phyloP scores from a whole-genome alignment of 2,113 vertebrate genomes.

The Xiphorhynchus elegans region DNA sequence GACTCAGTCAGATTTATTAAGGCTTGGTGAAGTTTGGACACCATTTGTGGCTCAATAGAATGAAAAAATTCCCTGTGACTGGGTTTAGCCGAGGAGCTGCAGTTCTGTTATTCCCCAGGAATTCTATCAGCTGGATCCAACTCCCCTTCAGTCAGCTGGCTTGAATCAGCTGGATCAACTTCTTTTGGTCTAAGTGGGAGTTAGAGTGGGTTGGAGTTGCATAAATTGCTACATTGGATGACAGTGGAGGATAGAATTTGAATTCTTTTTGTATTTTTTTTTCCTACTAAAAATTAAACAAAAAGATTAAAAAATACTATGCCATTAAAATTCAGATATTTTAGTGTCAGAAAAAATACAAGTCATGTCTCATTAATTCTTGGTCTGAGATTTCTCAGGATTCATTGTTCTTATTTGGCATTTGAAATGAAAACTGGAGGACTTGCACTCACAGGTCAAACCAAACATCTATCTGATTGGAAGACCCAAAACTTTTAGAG shows the following conservation, averaged over 20 bases:
- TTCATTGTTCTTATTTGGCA: background rate
- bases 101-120: background rate
- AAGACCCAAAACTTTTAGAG: background rate
- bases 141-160: slow-evolving; percentile 2
- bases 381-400: background rate
- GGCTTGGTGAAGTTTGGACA: background rate
- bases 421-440: background rate
- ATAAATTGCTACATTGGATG: slow-evolving; percentile 19
- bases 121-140: background rate
- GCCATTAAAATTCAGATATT: background rate
- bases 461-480: background rate
- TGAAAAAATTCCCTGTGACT: background rate
- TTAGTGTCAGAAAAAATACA: background rate
- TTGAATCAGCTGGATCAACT: slow-evolving; percentile 36
- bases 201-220: slow-evolving; percentile 31
- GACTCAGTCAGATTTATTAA: background rate
- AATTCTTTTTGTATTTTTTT: background rate
- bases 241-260: background rate
- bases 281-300: background rate
- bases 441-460: background rate
- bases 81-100: background rate
- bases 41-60: background rate
- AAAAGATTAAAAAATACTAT: background rate
- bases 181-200: slow-evolving; percentile 12
- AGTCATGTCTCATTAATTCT: background rate